Conservation (phyloP, 1,140 invertebrate genomes). For the Nixonia krombeini region DNA sequence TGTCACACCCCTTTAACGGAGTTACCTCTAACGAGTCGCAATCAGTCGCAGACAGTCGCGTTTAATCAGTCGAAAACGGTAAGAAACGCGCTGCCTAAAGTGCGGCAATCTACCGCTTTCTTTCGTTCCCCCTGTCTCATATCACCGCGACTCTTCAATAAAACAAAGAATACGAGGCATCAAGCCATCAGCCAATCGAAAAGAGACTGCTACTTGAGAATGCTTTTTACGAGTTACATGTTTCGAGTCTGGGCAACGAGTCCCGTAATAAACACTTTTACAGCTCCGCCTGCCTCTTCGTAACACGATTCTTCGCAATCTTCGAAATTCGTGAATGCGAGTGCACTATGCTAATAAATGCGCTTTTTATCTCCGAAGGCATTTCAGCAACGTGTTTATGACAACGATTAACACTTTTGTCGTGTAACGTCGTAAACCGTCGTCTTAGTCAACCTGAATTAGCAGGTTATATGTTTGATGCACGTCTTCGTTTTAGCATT, state of each 20-base stretch:
- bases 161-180: constrained; percentile 1
- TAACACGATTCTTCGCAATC: neutral
- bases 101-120: neutral
- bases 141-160: neutral
- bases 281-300: constrained; percentile 10
- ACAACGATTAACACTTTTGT: constrained; percentile 7
- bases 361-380: neutral
- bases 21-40: constrained; percentile 28
- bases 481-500: no score
- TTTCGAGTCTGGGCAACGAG: neutral
- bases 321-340: constrained; percentile 26
- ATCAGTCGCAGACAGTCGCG: constrained; percentile 35
- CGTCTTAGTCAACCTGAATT: constrained; percentile 30
- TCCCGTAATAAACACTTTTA: constrained; percentile 32
- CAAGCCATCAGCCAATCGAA: constrained; percentile 2
- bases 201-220: neutral
- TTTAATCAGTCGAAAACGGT: constrained; percentile 33
- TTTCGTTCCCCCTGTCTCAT: neutral
- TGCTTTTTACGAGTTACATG: constrained; percentile 42
- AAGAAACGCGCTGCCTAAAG: neutral
- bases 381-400: constrained; percentile 4
- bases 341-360: no score
- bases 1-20: constrained; percentile 15
- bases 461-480: no score
- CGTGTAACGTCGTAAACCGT: constrained; percentile 25